Evolutionary conservation across 1,140 invertebrate genomes (phyloP).

Genomic region (Pissodes strobi): DNA sequence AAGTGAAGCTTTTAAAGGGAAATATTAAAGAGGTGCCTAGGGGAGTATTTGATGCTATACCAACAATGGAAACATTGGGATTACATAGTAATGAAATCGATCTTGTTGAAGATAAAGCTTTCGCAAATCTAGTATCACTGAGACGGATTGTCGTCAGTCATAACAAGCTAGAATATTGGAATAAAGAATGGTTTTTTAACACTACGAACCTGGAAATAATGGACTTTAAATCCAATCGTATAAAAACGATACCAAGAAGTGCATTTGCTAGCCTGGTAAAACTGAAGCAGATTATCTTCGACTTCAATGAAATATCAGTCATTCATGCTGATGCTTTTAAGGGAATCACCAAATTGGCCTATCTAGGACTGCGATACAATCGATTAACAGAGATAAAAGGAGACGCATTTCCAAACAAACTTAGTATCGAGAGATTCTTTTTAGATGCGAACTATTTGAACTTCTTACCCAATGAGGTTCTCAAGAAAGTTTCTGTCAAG

Average conservation of each 20-base stretch:
- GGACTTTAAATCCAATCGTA: conserved; percentile 30
- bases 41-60: conserved; percentile 15
- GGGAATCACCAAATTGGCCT: conserved; percentile 25
- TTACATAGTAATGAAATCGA: conserved; percentile 33
- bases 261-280: conserved; percentile 27
- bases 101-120: conserved; percentile 27
- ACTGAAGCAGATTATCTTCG: conserved; percentile 27
- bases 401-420: conserved; percentile 32
- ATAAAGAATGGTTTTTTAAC: conserved; percentile 37
- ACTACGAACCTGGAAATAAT: conserved; percentile 30
- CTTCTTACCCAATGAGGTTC: conserved; percentile 30
- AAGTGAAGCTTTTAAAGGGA: conserved; percentile 19
- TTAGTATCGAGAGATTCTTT: conserved; percentile 18
- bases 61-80: conserved; percentile 14
- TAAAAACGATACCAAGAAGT: conserved; percentile 30
- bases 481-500: conserved; percentile 33
- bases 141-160: conserved; percentile 15
- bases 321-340: conserved; percentile 31
- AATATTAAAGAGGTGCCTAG: conserved; percentile 30
- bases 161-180: conserved; percentile 35
- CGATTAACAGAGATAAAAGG: conserved; percentile 24
- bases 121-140: conserved; percentile 23
- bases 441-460: conserved; percentile 38
- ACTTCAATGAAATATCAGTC: conserved; percentile 29
- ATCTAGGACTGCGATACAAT: conserved; percentile 33